These are phyloP conservation scores for Chiridota heheva DNA, from an alignment of 35 echinoderm and acorn worm genomes.

Conservation along the genomic window DNA sequence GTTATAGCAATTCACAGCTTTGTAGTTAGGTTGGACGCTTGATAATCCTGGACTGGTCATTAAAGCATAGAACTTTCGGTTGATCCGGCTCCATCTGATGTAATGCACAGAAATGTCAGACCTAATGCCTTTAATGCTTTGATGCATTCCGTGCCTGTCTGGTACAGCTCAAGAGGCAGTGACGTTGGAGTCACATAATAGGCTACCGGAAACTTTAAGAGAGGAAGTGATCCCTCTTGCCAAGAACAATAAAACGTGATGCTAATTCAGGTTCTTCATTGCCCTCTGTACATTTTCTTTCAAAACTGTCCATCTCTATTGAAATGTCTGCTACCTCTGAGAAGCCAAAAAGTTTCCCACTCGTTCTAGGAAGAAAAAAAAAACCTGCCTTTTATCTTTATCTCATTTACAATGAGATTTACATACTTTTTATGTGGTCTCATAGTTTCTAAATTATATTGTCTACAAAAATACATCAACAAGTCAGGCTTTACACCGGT, in stretches of 20 bases:
- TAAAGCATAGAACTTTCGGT: conserved; percentile 35
- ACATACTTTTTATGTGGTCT: too few species aligned
- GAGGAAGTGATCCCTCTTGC: conserved; percentile 23
- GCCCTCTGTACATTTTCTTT: too few species aligned
- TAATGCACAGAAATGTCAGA: background rate
- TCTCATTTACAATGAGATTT: conserved; percentile 38
- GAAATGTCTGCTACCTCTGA: too few species aligned
- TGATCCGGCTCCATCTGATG: conserved; percentile 23
- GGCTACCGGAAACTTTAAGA: conserved; percentile 16
- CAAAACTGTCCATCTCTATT: too few species aligned
- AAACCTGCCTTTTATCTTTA: conserved; percentile 42
- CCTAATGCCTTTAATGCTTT: background rate
- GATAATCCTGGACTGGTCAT: too few species aligned
- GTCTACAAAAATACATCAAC: too few species aligned
- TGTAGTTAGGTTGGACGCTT: too few species aligned
- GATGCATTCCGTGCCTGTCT: background rate
- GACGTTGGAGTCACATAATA: conserved; percentile 5
- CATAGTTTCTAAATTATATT: too few species aligned
- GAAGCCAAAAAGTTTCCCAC: too few species aligned
- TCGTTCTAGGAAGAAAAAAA: too few species aligned
- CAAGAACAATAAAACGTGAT: conserved; percentile 41
- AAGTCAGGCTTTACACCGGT: too few species aligned
- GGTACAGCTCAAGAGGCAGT: background rate
- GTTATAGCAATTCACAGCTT: too few species aligned
- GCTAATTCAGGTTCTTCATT: conserved; percentile 40